Evolutionary conservation across 2,113 vertebrate genomes (phyloP).

Genomic region (Gymnarchus niloticus): DNA sequence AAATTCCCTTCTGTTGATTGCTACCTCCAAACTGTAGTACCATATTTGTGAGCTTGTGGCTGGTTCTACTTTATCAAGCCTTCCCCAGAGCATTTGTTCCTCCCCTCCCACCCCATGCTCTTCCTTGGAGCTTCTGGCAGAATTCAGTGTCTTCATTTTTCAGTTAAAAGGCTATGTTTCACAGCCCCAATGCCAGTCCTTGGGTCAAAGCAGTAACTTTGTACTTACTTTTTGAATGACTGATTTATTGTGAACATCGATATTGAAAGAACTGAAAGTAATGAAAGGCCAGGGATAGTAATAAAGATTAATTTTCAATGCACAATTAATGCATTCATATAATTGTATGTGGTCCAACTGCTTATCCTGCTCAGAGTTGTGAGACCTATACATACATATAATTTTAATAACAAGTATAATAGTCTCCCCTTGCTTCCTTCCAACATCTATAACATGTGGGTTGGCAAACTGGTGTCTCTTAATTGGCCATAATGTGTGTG

Average conservation of each 20-base stretch:
- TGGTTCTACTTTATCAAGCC: neutral
- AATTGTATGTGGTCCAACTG: too few species aligned
- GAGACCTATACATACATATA: neutral
- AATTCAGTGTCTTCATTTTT: neutral
- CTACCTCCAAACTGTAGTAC: neutral
- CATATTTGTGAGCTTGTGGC: conserved; percentile 10
- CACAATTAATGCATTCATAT: too few species aligned
- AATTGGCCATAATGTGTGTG: neutral
- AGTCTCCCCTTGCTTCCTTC: too few species aligned
- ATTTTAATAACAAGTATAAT: too few species aligned
- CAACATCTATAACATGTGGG: too few species aligned
- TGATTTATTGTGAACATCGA: neutral
- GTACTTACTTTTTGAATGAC: neutral
- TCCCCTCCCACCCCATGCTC: neutral
- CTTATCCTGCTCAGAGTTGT: too few species aligned
- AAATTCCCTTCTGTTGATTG: conserved; percentile 20
- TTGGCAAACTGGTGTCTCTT: neutral
- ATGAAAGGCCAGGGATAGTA: too few species aligned
- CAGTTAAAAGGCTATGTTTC: neutral
- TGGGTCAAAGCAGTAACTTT: neutral
- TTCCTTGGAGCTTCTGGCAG: neutral
- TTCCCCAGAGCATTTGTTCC: neutral
- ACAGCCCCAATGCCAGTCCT: neutral
- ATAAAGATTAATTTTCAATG: too few species aligned
- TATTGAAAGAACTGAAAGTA: too few species aligned